Conservation (phyloP, 2,797 vertebrate genomes). For the Sphenopsis melanotis region DNA sequence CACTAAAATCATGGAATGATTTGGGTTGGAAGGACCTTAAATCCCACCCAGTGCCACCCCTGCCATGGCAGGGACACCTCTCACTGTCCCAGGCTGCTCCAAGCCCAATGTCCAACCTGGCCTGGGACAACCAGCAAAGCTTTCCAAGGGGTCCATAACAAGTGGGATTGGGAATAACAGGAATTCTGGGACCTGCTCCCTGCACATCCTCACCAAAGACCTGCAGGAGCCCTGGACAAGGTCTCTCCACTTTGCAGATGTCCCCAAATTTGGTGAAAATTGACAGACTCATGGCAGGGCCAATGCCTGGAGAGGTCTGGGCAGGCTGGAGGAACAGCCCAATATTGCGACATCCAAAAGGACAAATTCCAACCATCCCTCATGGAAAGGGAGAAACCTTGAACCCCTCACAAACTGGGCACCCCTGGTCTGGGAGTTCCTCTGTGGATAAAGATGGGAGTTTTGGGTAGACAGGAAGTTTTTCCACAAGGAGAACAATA, state of each 20-base stretch:
- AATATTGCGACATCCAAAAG: fast-evolving
- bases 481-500: not conserved
- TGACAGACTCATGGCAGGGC: fast-evolving
- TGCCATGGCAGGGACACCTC: not conserved
- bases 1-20: not conserved
- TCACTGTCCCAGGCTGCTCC: not conserved
- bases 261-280: fast-evolving
- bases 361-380: not conserved
- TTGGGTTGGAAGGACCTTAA: not conserved
- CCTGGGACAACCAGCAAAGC: not conserved
- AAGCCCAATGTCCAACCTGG: fast-evolving
- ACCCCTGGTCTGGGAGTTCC: not conserved
- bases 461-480: not conserved
- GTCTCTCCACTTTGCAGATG: not conserved
- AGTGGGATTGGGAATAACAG: not conserved
- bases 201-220: fast-evolving
- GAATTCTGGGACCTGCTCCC: not conserved
- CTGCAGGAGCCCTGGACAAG: fast-evolving
- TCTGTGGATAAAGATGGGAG: not conserved
- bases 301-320: not conserved
- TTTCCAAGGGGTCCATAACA: fast-evolving
- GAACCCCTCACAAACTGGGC: not conserved
- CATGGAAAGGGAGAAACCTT: fast-evolving
- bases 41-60: not conserved
- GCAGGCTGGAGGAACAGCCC: not conserved